Evolutionary conservation across 1,140 invertebrate genomes (phyloP).

Genomic region (Ooceraea biroi): DNA sequence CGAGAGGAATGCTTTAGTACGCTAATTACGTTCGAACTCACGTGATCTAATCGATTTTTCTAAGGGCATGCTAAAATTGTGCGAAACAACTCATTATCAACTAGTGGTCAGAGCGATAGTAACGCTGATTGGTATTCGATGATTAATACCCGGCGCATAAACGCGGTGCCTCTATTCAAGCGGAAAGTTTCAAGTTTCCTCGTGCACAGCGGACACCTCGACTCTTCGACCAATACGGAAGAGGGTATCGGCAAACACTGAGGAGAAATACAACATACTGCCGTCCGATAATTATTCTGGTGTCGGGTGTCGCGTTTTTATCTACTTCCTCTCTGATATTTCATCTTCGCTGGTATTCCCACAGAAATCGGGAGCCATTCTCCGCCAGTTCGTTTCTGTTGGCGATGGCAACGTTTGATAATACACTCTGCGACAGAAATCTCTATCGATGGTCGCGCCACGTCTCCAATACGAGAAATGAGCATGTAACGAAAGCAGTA

Average conservation of each 20-base stretch:
- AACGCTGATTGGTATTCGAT: constrained; percentile 31
- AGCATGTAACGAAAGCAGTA: constrained; percentile 13
- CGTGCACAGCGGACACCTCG: constrained; percentile 15
- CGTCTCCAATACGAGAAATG: background rate
- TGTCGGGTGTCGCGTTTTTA: constrained; percentile 44
- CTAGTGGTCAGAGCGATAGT: background rate
- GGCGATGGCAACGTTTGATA: constrained; percentile 18
- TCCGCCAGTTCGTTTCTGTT: background rate
- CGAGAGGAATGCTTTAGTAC: background rate
- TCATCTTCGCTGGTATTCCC: constrained; percentile 19
- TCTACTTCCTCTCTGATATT: constrained; percentile 44
- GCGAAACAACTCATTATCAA: background rate
- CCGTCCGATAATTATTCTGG: constrained; percentile 56
- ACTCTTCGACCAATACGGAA: constrained; percentile 34
- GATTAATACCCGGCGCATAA: constrained; percentile 34
- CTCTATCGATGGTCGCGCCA: background rate
- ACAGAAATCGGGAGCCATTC: constrained; percentile 3
- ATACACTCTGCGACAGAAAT: background rate
- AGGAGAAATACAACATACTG: constrained; percentile 45
- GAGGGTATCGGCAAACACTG: constrained; percentile 40
- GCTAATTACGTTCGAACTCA: background rate
- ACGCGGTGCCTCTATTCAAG: constrained; percentile 34
- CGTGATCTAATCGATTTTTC: too few species aligned
- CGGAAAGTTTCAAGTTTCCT: constrained; percentile 55
- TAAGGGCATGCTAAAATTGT: background rate